These are phyloP conservation scores for Balaeniceps rex DNA, from an alignment of 2,113 vertebrate species.

Conservation along the genomic window DNA sequence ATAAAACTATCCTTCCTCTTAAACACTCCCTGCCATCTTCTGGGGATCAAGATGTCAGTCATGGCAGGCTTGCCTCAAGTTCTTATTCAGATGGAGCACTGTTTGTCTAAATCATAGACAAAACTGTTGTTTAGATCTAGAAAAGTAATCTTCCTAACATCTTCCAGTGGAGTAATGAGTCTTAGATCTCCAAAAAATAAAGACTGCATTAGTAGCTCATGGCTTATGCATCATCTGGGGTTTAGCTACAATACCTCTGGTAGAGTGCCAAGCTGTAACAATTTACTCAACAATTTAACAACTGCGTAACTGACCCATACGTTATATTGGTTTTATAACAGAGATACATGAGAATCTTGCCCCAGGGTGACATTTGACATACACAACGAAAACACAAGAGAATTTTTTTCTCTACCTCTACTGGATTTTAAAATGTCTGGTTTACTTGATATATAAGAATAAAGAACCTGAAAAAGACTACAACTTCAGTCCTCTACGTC, in stretches of 20 bases:
- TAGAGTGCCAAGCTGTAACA: background rate
- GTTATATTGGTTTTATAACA: background rate
- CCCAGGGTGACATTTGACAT: background rate
- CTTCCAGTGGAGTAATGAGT: background rate
- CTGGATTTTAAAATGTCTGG: background rate
- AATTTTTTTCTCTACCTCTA: background rate
- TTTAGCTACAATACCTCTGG: background rate
- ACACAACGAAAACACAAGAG: background rate
- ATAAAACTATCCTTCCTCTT: background rate
- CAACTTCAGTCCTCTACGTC: background rate
- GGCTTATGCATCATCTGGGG: background rate
- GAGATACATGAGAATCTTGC: background rate
- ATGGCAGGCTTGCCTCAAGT: background rate
- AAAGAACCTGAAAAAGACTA: background rate
- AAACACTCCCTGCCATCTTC: background rate
- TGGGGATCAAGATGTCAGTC: background rate
- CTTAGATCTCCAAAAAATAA: background rate
- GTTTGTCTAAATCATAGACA: background rate
- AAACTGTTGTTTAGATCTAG: background rate
- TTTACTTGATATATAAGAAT: constrained; percentile 4
- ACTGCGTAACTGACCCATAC: background rate
- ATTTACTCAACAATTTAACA: background rate
- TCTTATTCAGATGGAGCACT: background rate
- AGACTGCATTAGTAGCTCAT: background rate
- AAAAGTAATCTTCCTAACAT: background rate